These are phyloP conservation scores for Cheumatopsyche charites DNA, from an alignment of 1,140 invertebrate genomes.

Conservation along the genomic window DNA sequence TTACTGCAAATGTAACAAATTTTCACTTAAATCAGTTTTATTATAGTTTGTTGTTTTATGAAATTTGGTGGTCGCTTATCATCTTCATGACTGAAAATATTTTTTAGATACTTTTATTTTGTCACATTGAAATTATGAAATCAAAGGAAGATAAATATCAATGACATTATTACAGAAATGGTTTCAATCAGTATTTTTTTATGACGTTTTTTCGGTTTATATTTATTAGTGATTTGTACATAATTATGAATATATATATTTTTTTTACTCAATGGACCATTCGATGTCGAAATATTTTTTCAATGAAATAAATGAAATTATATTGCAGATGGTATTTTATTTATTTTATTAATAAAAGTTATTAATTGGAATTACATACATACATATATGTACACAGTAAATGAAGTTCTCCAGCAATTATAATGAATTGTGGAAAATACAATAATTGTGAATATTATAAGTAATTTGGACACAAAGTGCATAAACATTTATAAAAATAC, in stretches of 20 bases:
- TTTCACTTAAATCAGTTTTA: too few species aligned
- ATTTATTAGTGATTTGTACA: constrained; percentile 46
- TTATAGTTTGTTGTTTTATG: too few species aligned
- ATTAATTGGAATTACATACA: not conserved
- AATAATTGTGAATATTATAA: too few species aligned
- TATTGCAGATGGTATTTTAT: not conserved
- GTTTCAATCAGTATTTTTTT: constrained; percentile 49
- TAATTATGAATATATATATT: constrained; percentile 49
- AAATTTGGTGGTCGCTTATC: too few species aligned
- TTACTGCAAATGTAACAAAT: too few species aligned
- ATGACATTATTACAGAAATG: constrained; percentile 41
- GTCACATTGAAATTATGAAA: constrained; percentile 12
- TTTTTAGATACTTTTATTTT: too few species aligned
- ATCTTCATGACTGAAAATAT: too few species aligned
- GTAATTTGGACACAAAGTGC: too few species aligned
- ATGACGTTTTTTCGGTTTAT: constrained; percentile 47
- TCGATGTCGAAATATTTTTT: constrained; percentile 49
- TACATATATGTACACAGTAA: too few species aligned
- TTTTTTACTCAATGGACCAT: constrained; percentile 49
- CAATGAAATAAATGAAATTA: constrained; percentile 42
- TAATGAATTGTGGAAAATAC: too few species aligned
- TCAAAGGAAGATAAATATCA: constrained; percentile 29
- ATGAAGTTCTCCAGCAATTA: too few species aligned
- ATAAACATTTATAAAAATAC: too few species aligned
- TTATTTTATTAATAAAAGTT: not conserved